phyloP scores from a whole-genome alignment of 1,140 invertebrate genomes.

The Helicoverpa armigera region DNA sequence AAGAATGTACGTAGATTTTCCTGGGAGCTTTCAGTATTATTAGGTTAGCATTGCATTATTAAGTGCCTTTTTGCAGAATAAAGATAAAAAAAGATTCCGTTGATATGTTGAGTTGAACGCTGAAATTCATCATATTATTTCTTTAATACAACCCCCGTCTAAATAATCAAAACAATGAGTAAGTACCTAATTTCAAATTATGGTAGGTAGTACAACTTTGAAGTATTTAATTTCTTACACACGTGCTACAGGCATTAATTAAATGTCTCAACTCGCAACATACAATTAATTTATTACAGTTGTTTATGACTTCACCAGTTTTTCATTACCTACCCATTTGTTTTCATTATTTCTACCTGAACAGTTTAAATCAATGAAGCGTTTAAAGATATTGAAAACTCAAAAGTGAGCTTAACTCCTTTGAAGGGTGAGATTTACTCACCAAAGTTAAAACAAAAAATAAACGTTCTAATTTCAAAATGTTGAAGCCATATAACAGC shows the following conservation, averaged over 20 bases:
- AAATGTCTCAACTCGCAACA: not conserved
- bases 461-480: not conserved
- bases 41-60: not conserved
- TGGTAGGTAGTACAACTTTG: not conserved
- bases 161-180: too few species aligned
- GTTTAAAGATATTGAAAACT: slow-evolving; percentile 6
- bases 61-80: too few species aligned
- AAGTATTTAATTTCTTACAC: not conserved
- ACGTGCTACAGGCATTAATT: slow-evolving; percentile 12
- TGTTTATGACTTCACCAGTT: slow-evolving; percentile 7
- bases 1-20: not conserved
- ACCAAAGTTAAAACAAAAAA: not conserved
- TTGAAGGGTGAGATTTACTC: not conserved
- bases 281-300: slow-evolving; percentile 18
- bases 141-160: too few species aligned
- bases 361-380: slow-evolving; percentile 24
- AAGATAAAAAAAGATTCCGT: too few species aligned
- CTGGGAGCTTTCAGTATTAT: not conserved
- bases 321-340: slow-evolving; percentile 8
- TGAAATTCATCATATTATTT: too few species aligned
- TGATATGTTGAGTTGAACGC: too few species aligned
- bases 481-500: not conserved
- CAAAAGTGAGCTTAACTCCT: not conserved
- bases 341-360: slow-evolving; percentile 24
- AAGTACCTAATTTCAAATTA: not conserved